Evolutionary conservation across 2,797 vertebrate genomes (phyloP), one percentile per base, ranked within the genome.

Genomic region (Gila robusta): DNA sequence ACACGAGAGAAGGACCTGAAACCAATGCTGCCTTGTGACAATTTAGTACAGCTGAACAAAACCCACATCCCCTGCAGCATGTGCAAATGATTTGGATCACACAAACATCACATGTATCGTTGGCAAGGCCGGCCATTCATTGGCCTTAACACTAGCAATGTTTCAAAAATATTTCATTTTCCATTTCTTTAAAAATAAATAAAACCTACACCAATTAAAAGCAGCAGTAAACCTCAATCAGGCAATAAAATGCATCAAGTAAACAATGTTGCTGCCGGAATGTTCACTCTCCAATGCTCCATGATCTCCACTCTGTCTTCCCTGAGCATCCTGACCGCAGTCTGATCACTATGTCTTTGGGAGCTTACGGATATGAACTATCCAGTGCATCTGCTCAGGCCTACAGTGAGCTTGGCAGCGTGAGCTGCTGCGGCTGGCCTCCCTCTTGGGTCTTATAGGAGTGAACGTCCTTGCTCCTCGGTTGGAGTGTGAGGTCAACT

Each of bases 401-500:
- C 35, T 84, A 41, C 64, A 80, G 62, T 35, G 76, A 79, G 89
- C 81, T 67, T 80, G 79, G 59, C 59, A 39, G 86, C 82, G 88
- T 35, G 37, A 21, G 82, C 72, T 71, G 26, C 62, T 76, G 77
- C 78, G 84, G 74, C 52, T 62, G 82, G 32, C 79, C 83, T 83
- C 0, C 28, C 77, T 69, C 52, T 67, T 0, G 17, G 84, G 90
- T 89, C 82, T 87, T 74, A 87, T 35, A 82, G 85, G 39, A 49
- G 81, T n/a, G 71, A 78, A 86, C 82, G 72, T 85, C 88, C 78
- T 81, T 80, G 64, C 69, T 91, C 88, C 85, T 85, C 5, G n/a
- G 28, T 39, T 23, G 59, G 82, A 52, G 26, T 78, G 72, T 52
- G 47, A 71, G 86, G 89, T 96, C 97, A 99, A 85, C 94, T 95